Conservation (phyloP, 2,888 invertebrate genomes). For the Calliopum simillimum region DNA sequence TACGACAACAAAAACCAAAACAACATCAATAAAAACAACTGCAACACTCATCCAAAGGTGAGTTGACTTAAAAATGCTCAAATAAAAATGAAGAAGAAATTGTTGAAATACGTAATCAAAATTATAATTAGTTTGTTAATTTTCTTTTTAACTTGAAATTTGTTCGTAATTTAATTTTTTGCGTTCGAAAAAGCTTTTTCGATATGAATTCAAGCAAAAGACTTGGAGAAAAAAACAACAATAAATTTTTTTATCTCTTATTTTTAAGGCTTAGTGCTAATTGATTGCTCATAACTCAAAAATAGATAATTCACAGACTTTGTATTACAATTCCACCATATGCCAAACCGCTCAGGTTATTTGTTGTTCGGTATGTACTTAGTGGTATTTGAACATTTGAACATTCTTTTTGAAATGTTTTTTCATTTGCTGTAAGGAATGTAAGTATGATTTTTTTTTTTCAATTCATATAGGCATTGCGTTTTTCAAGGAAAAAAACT, state of each 20-base stretch:
- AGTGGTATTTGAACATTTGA: not conserved
- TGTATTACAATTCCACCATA: not conserved
- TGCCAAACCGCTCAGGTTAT: not conserved
- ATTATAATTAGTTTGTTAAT: not conserved
- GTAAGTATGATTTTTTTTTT: too few species aligned
- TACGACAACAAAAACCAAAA: constrained; percentile 19
- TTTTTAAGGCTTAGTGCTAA: constrained; percentile 51
- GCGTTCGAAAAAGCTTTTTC: constrained; percentile 4
- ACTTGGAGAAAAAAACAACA: not conserved
- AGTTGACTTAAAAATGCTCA: constrained; percentile 10
- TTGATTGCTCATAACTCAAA: constrained; percentile 58
- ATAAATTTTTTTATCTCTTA: constrained; percentile 14
- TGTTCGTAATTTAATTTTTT: constrained; percentile 32
- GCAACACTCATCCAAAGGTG: constrained; percentile 23
- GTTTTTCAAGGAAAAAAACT: too few species aligned
- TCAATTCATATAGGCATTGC: too few species aligned
- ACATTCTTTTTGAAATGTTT: constrained; percentile 4
- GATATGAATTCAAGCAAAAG: not conserved
- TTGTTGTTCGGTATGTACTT: too few species aligned
- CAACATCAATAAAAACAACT: constrained; percentile 4
- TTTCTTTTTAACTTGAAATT: constrained; percentile 29
- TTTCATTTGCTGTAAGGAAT: constrained; percentile 22
- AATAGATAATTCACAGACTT: constrained; percentile 15
- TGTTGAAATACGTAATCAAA: not conserved
- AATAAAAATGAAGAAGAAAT: constrained; percentile 19